phyloP scores from a whole-genome alignment of 2,113 vertebrate genomes.

The Bombycilla garrulus region DNA sequence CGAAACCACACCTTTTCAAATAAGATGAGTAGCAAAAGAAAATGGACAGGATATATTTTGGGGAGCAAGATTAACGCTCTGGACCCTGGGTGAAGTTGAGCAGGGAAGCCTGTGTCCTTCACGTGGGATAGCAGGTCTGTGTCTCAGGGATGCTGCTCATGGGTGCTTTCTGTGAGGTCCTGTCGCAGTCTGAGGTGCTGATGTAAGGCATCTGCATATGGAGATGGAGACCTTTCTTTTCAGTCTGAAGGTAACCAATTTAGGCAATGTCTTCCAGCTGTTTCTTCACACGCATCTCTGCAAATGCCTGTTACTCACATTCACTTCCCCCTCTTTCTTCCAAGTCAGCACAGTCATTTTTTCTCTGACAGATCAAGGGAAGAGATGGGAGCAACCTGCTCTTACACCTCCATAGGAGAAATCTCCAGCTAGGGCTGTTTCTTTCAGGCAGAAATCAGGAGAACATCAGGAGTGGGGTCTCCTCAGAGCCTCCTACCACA shows the following conservation, averaged over 20 bases:
- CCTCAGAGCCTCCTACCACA: background rate
- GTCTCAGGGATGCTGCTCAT: background rate
- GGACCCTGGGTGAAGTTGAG: fast-evolving
- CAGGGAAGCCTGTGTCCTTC: background rate
- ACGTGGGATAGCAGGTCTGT: background rate
- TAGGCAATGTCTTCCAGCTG: background rate
- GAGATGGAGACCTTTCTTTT: background rate
- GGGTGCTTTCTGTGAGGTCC: background rate
- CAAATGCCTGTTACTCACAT: background rate
- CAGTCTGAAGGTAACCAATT: background rate
- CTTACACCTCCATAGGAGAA: background rate
- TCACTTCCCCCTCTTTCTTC: background rate
- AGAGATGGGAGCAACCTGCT: background rate
- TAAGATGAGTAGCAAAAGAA: background rate
- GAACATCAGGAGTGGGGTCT: background rate
- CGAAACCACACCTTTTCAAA: background rate
- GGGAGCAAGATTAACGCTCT: background rate
- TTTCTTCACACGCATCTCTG: background rate
- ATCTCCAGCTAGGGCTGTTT: background rate
- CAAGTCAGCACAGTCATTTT: background rate
- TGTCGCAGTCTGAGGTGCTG: background rate
- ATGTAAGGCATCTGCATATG: background rate
- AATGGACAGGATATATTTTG: background rate
- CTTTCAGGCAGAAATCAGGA: background rate
- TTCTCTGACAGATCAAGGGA: background rate